A percentile compares a stretch with the other conserved stretches of the same genome.
Evolutionary conservation across 2,797 vertebrate genomes (phyloP).

Genomic region (Thunnus albacares): DNA sequence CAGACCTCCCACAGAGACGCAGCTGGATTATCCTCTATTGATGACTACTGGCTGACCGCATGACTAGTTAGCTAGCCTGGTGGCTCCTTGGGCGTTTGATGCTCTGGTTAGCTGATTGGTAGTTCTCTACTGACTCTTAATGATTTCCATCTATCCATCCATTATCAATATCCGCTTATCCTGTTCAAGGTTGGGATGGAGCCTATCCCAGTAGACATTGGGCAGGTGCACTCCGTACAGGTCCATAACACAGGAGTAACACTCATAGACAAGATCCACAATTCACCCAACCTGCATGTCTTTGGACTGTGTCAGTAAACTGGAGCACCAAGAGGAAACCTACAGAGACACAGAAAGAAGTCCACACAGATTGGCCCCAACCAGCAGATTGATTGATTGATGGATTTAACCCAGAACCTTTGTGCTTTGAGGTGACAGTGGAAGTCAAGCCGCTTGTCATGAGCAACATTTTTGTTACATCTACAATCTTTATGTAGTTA

Average conservation of each 20-base stretch:
- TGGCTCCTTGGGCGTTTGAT: background rate
- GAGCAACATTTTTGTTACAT: background rate
- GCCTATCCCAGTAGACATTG: background rate
- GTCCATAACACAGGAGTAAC: no score
- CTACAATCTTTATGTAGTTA: background rate
- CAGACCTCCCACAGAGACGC: constrained; percentile 47
- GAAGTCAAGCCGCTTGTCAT: background rate
- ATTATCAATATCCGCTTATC: no score
- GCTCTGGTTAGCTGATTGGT: constrained; percentile 2
- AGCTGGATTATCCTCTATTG: constrained; percentile 54
- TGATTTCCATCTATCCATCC: background rate
- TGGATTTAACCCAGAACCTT: no score
- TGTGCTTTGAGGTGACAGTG: background rate
- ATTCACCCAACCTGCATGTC: no score
- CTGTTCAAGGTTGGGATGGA: background rate
- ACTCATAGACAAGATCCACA: no score
- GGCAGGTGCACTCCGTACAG: background rate
- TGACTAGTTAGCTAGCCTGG: constrained; percentile 14
- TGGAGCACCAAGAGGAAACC: no score
- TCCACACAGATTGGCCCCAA: no score
- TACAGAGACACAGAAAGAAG: no score
- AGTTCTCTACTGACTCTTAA: background rate
- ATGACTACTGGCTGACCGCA: constrained; percentile 35
- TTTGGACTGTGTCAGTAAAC: no score
- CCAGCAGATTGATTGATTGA: no score